Conservation (phyloP, 1,140 invertebrate species). For the Penaeus vannamei region DNA sequence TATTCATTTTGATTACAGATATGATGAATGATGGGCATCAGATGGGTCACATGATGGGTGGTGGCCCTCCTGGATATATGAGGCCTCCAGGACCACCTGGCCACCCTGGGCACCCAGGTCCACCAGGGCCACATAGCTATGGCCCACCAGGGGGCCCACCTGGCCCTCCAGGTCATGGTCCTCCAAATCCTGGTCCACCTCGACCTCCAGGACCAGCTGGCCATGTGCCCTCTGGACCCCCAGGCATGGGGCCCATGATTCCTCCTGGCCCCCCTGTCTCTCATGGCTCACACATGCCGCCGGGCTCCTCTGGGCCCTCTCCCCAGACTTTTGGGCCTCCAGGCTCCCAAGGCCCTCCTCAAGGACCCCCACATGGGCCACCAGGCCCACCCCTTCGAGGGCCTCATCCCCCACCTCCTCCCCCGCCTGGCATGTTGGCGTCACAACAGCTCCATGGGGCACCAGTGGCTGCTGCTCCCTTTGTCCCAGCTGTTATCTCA, state of each 20-base stretch:
- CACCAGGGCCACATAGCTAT: constrained; percentile 37
- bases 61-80: constrained; percentile 56
- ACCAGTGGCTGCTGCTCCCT: constrained; percentile 12
- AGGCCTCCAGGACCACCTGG: constrained; percentile 42
- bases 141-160: constrained; percentile 41
- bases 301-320: too few species aligned
- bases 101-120: constrained; percentile 34
- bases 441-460: constrained; percentile 33
- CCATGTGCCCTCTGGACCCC: constrained; percentile 30
- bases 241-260: too few species aligned
- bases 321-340: too few species aligned
- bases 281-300: too few species aligned
- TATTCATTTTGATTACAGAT: constrained; percentile 35
- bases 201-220: constrained; percentile 18
- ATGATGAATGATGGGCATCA: constrained; percentile 54
- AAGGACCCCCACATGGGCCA: neutral
- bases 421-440: constrained; percentile 34
- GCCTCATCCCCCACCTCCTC: constrained; percentile 50
- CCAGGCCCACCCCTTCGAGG: too few species aligned
- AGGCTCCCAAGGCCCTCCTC: neutral
- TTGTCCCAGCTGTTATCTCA: constrained; percentile 47
- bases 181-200: constrained; percentile 21
- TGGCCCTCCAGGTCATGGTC: constrained; percentile 43
- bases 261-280: too few species aligned
- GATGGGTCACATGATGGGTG: constrained; percentile 61